Base-by-base conservation (phyloP, 2,113 vertebrate genomes). In the Psephotus haematonotus region DNA sequence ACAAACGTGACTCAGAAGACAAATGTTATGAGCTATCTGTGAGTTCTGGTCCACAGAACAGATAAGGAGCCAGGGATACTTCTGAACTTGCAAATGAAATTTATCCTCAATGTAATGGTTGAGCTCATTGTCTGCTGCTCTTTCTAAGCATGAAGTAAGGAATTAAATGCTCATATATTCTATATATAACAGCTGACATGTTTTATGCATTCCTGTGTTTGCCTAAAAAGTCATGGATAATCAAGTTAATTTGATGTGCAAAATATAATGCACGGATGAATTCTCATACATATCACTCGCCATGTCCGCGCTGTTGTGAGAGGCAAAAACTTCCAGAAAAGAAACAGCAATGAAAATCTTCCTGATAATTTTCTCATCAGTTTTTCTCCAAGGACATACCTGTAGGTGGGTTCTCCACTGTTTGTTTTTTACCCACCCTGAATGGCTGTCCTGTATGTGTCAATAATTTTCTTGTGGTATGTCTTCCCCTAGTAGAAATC, bases 141-240 rank as follows among this genome's bases (percentile, higher is more conserved):
- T 86, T 74, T 78, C 69, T 86, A 81, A 91, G 75, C 50, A 57
- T 47, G 39, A 81, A 86, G 64, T 7, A 49, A 82, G 76, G 94
- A 76, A 31, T 64, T 68, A 82, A 76, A 7, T 79, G 62, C 47
- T 60, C 65, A 20, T 74, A n/a, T 86, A 50, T 77, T 81, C 28
- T 64, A 1, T 77, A 27, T 81, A 1, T 63, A 93, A 71, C 91
- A 92, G 77, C 70, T 96, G 93, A 75, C 65, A 49, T 81, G 65
- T 93, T 93, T 92, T 84, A 81, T 92, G 77, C 89, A 85, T 82
- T 92, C 81, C 89, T 89, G 53, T 86, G 67, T 95, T 96, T 96
- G 77, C 91, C 72, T 89, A 91, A 95, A 71, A 76, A 84, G 65
- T 89, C 74, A 79, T 70, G 83, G 91, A 68, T 89, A 93, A 97